Percentiles rank a stretch among this genome's conserved stretches.
phyloP scores from a whole-genome alignment of 2,797 vertebrate species.

The Galaxias olidus region DNA sequence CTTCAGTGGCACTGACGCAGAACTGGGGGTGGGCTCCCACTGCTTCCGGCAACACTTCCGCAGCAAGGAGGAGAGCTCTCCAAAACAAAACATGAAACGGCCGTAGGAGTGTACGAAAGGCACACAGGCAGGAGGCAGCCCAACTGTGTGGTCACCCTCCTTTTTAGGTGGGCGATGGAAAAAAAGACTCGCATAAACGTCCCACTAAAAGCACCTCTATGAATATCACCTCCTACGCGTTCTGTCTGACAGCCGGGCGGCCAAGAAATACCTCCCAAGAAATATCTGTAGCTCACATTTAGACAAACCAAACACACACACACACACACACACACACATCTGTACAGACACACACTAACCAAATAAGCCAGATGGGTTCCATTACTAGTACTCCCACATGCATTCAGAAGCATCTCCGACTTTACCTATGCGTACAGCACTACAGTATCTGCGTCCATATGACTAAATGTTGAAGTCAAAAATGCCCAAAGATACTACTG shows the following conservation, averaged over 20 bases:
- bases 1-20: conserved; percentile 77
- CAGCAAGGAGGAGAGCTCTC: conserved; percentile 70
- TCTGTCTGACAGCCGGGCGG: conserved; percentile 66
- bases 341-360: conserved; percentile 20
- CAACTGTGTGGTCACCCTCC: conserved; percentile 74
- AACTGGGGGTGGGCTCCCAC: conserved; percentile 76
- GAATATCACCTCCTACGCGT: conserved; percentile 75
- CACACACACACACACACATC: conserved; percentile 13
- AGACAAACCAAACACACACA: conserved; percentile 32
- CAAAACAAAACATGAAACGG: conserved; percentile 77
- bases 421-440: not conserved
- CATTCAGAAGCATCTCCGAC: not conserved
- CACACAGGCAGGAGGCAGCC: conserved; percentile 49
- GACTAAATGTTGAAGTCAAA: too few species aligned
- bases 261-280: conserved; percentile 53
- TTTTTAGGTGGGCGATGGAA: conserved; percentile 71
- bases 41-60: conserved; percentile 83
- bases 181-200: conserved; percentile 80
- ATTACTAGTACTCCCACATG: conserved; percentile 1
- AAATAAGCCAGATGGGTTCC: conserved; percentile 16
- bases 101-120: conserved; percentile 53
- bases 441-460: too few species aligned
- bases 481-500: too few species aligned
- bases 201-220: conserved; percentile 78
- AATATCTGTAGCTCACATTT: conserved; percentile 63